Conservation (phyloP, 2,888 invertebrate species). For the Pycnomerus fuliginosus region DNA sequence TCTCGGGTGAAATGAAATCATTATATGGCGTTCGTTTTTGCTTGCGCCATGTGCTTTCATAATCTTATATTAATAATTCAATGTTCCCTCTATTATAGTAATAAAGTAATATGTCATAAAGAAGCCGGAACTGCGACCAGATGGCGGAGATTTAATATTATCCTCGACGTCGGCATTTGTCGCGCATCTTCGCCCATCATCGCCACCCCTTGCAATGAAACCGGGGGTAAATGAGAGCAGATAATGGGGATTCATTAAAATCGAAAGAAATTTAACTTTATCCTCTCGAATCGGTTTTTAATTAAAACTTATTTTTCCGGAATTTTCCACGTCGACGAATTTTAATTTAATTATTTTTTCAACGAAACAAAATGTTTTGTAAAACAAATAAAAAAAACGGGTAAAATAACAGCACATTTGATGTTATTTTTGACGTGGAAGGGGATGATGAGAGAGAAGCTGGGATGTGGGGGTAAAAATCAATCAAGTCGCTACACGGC, state of each 20-base stretch:
- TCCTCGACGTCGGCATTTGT: constrained; percentile 31
- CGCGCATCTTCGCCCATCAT: constrained; percentile 17
- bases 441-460: too few relatives aligned
- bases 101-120: constrained; percentile 56
- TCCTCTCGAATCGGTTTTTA: constrained; percentile 11
- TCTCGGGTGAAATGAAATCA: constrained; percentile 35
- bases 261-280: constrained; percentile 5
- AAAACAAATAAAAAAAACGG: too few relatives aligned
- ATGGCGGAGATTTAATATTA: constrained; percentile 53
- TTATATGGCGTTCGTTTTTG: constrained; percentile 27
- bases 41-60: constrained; percentile 44
- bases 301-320: too few relatives aligned
- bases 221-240: constrained; percentile 13
- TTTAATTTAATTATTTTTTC: too few relatives aligned
- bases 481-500: constrained; percentile 45
- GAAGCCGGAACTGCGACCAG: constrained; percentile 50
- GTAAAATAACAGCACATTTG: too few relatives aligned
- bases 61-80: constrained; percentile 56
- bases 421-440: too few relatives aligned
- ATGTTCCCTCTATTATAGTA: constrained; percentile 55
- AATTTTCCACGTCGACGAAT: too few relatives aligned
- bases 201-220: constrained; percentile 11
- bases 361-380: too few relatives aligned
- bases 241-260: constrained; percentile 22
- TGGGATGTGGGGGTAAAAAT: constrained; percentile 49